These are phyloP conservation scores for Orchesellides sinensis DNA, from an alignment of 2,888 invertebrate genomes.

Conservation along the genomic window DNA sequence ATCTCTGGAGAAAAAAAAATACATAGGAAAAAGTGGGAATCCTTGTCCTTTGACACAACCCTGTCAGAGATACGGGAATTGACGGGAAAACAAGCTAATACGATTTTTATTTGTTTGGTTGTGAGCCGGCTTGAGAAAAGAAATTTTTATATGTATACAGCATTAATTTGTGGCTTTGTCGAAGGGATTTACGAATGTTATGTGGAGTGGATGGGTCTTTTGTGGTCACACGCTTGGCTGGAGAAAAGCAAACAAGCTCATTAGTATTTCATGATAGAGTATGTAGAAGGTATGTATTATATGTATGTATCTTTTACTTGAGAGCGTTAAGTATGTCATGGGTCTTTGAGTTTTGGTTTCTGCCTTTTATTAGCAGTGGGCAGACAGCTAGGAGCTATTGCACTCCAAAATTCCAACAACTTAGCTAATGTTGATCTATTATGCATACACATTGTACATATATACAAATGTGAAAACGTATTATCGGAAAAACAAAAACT, in stretches of 20 bases:
- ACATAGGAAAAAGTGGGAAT: background rate
- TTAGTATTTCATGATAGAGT: conserved; percentile 61
- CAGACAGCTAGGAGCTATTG: background rate
- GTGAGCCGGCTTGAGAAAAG: too few species aligned
- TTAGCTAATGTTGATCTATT: too few species aligned
- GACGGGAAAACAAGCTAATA: too few species aligned
- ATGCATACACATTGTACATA: too few species aligned
- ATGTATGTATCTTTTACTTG: too few species aligned
- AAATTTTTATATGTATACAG: background rate
- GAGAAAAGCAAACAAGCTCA: conserved; percentile 61
- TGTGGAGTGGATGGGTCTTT: background rate
- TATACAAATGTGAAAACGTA: too few species aligned
- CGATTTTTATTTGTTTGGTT: too few species aligned
- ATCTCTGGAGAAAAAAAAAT: background rate
- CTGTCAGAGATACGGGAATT: conserved; percentile 8
- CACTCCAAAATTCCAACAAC: too few species aligned
- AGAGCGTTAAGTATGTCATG: background rate
- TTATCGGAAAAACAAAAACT: too few species aligned
- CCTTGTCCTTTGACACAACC: conserved; percentile 22
- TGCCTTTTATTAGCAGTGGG: background rate
- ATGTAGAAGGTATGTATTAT: background rate
- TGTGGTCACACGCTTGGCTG: conserved; percentile 47
- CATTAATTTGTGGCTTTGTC: background rate
- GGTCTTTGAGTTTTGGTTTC: conserved; percentile 3
- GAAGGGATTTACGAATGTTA: background rate